phyloP scores from a whole-genome alignment of 2,888 invertebrate species.

The Cecidostiba fungosa region DNA sequence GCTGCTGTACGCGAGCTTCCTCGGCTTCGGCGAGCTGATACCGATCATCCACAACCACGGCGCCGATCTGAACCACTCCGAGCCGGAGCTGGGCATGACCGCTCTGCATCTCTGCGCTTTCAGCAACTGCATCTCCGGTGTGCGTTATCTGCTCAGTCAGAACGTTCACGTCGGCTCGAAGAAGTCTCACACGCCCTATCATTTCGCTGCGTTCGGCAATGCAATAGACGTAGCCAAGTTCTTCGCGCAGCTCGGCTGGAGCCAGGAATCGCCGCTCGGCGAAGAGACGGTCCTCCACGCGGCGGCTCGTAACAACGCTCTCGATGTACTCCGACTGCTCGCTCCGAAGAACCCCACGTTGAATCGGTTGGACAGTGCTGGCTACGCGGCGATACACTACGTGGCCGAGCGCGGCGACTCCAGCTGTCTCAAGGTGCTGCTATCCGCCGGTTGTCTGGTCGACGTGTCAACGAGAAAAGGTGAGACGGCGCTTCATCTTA shows the following conservation, averaged over 20 bases:
- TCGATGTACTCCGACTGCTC: conserved; percentile 90
- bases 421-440: conserved; percentile 88
- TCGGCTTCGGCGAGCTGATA: conserved; percentile 86
- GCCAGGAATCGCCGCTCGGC: conserved; percentile 84
- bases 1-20: conserved; percentile 88
- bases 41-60: conserved; percentile 85
- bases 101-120: conserved; percentile 90
- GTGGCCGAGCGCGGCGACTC: conserved; percentile 90
- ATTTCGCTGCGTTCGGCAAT: conserved; percentile 95
- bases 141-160: conserved; percentile 85
- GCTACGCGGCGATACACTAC: conserved; percentile 90
- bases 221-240: conserved; percentile 90
- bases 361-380: conserved; percentile 88
- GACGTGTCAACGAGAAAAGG: conserved; percentile 88
- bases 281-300: conserved; percentile 92
- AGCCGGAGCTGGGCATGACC: conserved; percentile 87
- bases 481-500: conserved; percentile 91
- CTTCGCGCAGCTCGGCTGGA: conserved; percentile 87
- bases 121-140: conserved; percentile 88
- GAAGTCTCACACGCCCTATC: conserved; percentile 90
- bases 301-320: conserved; percentile 91
- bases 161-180: conserved; percentile 87
- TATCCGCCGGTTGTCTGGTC: conserved; percentile 88
- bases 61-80: conserved; percentile 87
- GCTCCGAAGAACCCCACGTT: conserved; percentile 89